phyloP scores from a whole-genome alignment of 1,140 invertebrate species.

The Pseudomyrmex flavicornis region DNA sequence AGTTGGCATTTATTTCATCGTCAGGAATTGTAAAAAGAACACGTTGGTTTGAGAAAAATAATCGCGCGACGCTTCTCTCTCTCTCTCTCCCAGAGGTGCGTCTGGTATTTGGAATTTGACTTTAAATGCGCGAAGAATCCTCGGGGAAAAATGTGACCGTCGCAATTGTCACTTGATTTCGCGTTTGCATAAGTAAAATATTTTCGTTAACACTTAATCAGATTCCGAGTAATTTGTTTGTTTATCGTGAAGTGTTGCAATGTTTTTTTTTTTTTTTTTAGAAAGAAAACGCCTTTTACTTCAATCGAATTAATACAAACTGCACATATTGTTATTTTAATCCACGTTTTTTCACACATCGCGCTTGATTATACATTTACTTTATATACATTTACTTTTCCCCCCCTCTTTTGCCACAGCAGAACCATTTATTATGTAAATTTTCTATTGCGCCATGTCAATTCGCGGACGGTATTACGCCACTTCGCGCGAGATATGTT shows the following conservation, averaged over 20 bases:
- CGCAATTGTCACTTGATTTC: too few relatives aligned
- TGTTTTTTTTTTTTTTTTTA: too few relatives aligned
- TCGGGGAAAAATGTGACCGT: background rate
- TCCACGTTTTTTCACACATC: too few relatives aligned
- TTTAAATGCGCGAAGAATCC: background rate
- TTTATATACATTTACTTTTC: too few relatives aligned
- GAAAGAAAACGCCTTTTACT: too few relatives aligned
- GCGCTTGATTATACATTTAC: too few relatives aligned
- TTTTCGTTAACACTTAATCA: too few relatives aligned
- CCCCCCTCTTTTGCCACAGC: background rate
- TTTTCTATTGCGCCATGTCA: slow-evolving; percentile 1
- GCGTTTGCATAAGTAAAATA: too few relatives aligned
- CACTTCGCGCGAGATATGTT: background rate
- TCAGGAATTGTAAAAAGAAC: background rate
- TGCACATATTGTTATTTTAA: too few relatives aligned
- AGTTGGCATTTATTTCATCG: background rate
- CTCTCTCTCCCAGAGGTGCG: background rate
- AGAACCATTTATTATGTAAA: background rate
- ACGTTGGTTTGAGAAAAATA: slow-evolving; percentile 1
- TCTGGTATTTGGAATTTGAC: background rate
- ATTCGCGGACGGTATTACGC: background rate
- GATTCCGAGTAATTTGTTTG: too few relatives aligned
- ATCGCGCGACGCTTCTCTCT: background rate
- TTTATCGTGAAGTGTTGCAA: too few relatives aligned
- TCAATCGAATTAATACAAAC: too few relatives aligned